Evolutionary conservation across 2,113 vertebrate species (phyloP), one percentile per base, ranked within the genome.

Genomic region (Boulengeromyrus knoepffleri): DNA sequence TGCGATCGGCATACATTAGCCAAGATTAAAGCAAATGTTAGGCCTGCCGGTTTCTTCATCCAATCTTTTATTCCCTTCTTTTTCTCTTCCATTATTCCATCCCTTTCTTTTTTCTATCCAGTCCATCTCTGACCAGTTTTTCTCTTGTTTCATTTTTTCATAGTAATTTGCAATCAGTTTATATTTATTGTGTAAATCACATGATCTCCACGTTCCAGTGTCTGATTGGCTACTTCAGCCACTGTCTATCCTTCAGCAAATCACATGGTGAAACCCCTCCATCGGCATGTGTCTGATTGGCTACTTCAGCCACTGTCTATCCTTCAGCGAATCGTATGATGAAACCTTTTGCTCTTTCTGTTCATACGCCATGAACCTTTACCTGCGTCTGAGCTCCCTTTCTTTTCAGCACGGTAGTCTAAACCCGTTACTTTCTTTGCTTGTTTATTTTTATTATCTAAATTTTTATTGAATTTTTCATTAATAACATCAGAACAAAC

Each of bases 21-120:
- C 47, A 52, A 87, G 50, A 87, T 56, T 87, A 36, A 87, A 87
- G 49, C 85, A 13, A 53, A 45, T 85, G 45, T 77, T 66, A 77
- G 70, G 70, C 70, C 70, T 77, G 45, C 7, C 13, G 5, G 12
- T 85, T 85, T 85, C 45, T 47, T 19, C 24, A 46, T 27, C 45
- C 24, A n/a, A 85, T 45, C 17, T 85, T 24, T 47, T 49, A 45
- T 85, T 46, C 45, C 10, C 24, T n/a, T 47, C 45, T 47, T 49
- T n/a, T 47, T 85, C 84, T 47, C 3, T 85, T 85, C 46, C 24
- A 13, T 85, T 21, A 19, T 85, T 21, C 17, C 83, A 24, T 47
- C 39, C 46, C 45, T 85, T n/a, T 77, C 24, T 77, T 39, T 39
- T 77, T 77, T 39, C 9, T 36, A 36, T 85, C 9, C 21, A 24